Base-by-base conservation (phyloP, 2,888 invertebrate species). In the Ophion slaviceki region DNA sequence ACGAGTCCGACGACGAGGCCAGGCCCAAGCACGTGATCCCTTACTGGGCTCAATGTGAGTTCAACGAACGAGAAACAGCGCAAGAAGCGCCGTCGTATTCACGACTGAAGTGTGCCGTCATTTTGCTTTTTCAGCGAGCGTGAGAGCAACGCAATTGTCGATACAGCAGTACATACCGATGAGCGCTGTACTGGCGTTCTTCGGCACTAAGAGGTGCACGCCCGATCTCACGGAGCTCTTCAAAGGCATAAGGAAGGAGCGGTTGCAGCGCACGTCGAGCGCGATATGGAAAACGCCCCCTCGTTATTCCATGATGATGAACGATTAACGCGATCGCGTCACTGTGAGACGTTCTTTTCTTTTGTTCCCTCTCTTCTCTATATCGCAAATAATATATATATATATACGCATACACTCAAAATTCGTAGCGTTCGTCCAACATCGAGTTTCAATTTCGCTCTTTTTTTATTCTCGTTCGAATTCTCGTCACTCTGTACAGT, bases 281-380 rank as follows among this genome's bases (percentile, higher is more conserved):
- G 97, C 96, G 64, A 95, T 96, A 78, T 97, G 97, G 97, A 95
- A 96, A 88, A 96, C 96, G 11, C 96, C 97, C 68, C 97, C 97
- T 1, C 94, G 96, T 66, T 96, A 95, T 91, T 95, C 96, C 2
- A 94, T 95, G 90, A 93, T 96, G 91, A 88, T 17, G 61, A 70
- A 68, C 45, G 59, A 78, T 28, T 28, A 61, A 66, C 28, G 11
- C 28, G 10, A 53, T 59, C 72, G 57, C 80, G n/a, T 74, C 11
- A 20, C 47, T 45, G 76, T 61, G 71, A 79, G 70, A 45, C 67
- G 45, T 28, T 45, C n/a, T 17, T 36, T 59, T 24, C 17, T 78
- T 78, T n/a, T 67, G 17, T 17, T 47, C 17, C 14, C 17, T 53
- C 53, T 5, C 20, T 62, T 47, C 47, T 20, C 32, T 7, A 61